Percentiles rank a stretch among this genome's conserved stretches.
Evolutionary conservation across 2,888 invertebrate species (phyloP).

Genomic region (Acleris holmiana): DNA sequence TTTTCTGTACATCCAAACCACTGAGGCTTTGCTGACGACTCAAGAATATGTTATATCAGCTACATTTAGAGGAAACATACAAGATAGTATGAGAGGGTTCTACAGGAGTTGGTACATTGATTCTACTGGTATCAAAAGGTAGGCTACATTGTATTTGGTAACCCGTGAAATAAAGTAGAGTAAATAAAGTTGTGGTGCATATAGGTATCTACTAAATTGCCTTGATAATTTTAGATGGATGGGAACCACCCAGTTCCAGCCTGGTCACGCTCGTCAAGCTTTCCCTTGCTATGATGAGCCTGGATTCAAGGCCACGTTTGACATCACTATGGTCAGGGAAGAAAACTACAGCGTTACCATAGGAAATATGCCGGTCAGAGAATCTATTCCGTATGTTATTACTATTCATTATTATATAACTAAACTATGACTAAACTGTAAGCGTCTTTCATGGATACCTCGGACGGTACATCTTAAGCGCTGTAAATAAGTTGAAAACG

Average conservation of each 20-base stretch:
- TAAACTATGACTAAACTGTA: too few species aligned
- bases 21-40: constrained; percentile 41
- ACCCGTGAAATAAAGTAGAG: not conserved
- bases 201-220: not conserved
- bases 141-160: constrained; percentile 4
- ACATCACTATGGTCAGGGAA: constrained; percentile 86
- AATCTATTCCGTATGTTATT: constrained; percentile 50
- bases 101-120: constrained; percentile 90
- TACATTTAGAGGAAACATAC: constrained; percentile 87
- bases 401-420: too few species aligned
- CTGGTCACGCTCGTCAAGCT: constrained; percentile 90
- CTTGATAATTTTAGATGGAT: constrained; percentile 85
- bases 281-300: constrained; percentile 96
- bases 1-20: constrained; percentile 60
- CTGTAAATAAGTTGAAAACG: too few species aligned
- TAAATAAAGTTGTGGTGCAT: not conserved
- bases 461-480: too few species aligned
- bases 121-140: constrained; percentile 84
- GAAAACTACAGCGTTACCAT: constrained; percentile 75
- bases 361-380: constrained; percentile 88
- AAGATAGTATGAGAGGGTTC: constrained; percentile 90
- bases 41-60: constrained; percentile 86
- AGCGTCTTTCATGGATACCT: too few species aligned
- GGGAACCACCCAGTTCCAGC: constrained; percentile 92
- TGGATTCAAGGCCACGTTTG: constrained; percentile 90